These are phyloP conservation scores for Halichondria panicea DNA, from an alignment of 37 sponge, comb jelly and placozoan genomes.

Conservation along the genomic window DNA sequence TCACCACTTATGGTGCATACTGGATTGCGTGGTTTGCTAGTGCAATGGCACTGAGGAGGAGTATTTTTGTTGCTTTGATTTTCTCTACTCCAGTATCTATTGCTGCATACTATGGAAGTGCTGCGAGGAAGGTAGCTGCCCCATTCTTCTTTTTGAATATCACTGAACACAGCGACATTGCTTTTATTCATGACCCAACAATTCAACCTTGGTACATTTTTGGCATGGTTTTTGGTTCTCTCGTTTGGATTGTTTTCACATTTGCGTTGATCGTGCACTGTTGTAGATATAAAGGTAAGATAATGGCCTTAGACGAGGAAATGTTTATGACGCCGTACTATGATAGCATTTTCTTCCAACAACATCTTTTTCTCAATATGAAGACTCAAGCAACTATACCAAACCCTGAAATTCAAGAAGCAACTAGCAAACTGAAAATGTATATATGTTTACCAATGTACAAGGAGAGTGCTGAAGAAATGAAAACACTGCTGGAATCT, in stretches of 20 bases:
- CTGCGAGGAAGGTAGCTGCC: too few species aligned
- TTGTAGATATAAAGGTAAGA: conserved; percentile 30
- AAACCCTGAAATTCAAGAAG: neutral
- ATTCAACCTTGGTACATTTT: conserved; percentile 24
- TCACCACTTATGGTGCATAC: conserved; percentile 51
- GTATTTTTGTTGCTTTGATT: conserved; percentile 48
- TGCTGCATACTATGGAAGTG: conserved; percentile 12
- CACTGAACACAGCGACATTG: too few species aligned
- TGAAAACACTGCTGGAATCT: conserved; percentile 74
- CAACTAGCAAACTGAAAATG: too few species aligned
- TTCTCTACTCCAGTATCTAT: conserved; percentile 57
- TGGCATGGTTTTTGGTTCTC: conserved; percentile 24
- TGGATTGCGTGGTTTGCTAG: conserved; percentile 37
- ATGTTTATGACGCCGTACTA: conserved; percentile 80
- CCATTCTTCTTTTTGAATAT: too few species aligned
- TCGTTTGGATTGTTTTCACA: too few species aligned
- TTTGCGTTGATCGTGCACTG: too few species aligned
- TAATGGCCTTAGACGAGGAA: conserved; percentile 62
- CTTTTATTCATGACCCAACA: neutral
- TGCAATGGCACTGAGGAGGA: conserved; percentile 31
- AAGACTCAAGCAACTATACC: neutral
- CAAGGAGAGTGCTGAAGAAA: conserved; percentile 63
- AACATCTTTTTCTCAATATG: conserved; percentile 69
- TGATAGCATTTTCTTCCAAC: conserved; percentile 61
- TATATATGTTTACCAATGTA: conserved; percentile 92